Evolutionary conservation across 2,888 invertebrate genomes (phyloP), one percentile per base, ranked within the genome.

Genomic region (Tiphia femorata): DNA sequence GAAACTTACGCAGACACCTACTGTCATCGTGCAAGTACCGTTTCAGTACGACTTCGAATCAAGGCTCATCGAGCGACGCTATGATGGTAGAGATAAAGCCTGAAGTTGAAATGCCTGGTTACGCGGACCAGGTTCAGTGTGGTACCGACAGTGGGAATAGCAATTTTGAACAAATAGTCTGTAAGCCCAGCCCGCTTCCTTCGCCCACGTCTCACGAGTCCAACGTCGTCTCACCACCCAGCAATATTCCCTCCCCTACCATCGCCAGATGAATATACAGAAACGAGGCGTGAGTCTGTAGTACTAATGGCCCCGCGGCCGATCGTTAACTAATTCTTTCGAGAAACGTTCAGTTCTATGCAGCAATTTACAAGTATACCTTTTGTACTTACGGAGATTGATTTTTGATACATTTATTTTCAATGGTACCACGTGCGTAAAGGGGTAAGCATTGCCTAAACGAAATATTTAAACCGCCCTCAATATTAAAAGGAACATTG

Each of bases 1-100:
- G 88, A 52, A 88, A 88, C 74, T 77, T 88, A 53, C 84, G 88
- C 21, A 85, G 88, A 64, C 88, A 88, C 73, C 81, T 88, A 51
- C 57, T 84, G 20, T 83, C 84, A 0, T 84, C 84, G 10, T 84
- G 84, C 75, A 84, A 84, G 63, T 80, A 80, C 67, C 77, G 84
- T 29, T 80, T 81, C 50, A 79, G 75, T 43, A 78, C 71, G 25
- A 77, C 75, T 58, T 62, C 78, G 8, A 63, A 56, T n/a, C 74
- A 74, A 20, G 69, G 64, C 29, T 49, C 70, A 19, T 25, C 62
- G 8, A 52, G 54, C n/a, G 82, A 82, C 23, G 23, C 78, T 27
- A 71, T 74, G 62, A 72, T 75, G 57, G 73, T 80, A 23, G 82
- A 81, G 48, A 75, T 82, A n/a, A 82, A 83, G 50, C 76, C 77